These are phyloP conservation scores for Miniopterus natalensis DNA, from an alignment of 2,113 vertebrate genomes.

Conservation along the genomic window DNA sequence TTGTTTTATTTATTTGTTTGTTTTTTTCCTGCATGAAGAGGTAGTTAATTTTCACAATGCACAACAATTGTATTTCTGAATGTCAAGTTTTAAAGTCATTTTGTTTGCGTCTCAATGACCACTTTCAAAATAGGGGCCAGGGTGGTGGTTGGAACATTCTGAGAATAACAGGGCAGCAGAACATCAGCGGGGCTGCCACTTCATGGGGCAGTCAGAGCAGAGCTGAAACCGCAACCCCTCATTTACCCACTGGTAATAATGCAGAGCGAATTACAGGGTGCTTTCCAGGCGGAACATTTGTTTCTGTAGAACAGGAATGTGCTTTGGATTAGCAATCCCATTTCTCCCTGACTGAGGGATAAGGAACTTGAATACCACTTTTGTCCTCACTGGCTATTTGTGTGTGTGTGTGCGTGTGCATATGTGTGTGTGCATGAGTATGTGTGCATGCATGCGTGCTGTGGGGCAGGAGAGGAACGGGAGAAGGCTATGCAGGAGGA, in stretches of 20 bases:
- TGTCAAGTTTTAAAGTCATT: conserved; percentile 63
- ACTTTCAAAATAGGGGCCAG: conserved; percentile 65
- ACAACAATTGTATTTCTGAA: conserved; percentile 48
- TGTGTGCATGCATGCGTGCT: neutral
- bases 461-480: neutral
- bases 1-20: conserved; percentile 28
- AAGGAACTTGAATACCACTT: neutral
- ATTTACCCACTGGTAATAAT: conserved; percentile 74
- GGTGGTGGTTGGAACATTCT: conserved; percentile 50
- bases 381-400: neutral
- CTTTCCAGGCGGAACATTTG: conserved; percentile 68
- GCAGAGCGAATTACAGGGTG: conserved; percentile 69
- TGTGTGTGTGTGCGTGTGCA: too few relatives aligned
- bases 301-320: conserved; percentile 70
- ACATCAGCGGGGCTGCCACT: conserved; percentile 48
- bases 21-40: neutral
- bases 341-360: neutral
- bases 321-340: conserved; percentile 49
- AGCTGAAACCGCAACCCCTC: conserved; percentile 78
- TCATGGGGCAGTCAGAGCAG: conserved; percentile 59
- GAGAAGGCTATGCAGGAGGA: neutral
- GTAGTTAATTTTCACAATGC: conserved; percentile 64
- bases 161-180: conserved; percentile 75
- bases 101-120: conserved; percentile 69
- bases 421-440: neutral